A percentile compares a stretch with the other conserved stretches of the same genome.
Conservation (phyloP, 2,113 vertebrate species). For the Microtus richardsoni region DNA sequence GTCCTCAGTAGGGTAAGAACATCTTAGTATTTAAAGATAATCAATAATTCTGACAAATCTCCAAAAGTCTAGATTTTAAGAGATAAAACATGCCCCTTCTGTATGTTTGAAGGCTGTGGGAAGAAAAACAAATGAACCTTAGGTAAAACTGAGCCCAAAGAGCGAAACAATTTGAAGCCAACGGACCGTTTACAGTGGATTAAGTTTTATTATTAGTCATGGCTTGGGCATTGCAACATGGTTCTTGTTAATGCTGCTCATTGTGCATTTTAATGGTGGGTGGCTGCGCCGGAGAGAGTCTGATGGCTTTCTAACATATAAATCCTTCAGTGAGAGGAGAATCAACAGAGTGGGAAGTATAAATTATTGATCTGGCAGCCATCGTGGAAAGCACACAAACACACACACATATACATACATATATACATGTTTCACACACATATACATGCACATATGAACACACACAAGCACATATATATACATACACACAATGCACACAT, state of each 20-base stretch:
- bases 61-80: background rate
- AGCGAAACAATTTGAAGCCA: background rate
- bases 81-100: background rate
- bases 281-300: background rate
- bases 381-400: background rate
- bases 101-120: background rate
- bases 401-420: no score
- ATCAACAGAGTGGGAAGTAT: background rate
- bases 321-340: background rate
- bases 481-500: background rate
- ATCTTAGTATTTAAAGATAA: background rate
- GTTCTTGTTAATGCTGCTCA: background rate
- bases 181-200: background rate
- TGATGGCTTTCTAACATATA: background rate
- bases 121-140: background rate
- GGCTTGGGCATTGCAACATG: background rate
- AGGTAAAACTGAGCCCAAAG: background rate
- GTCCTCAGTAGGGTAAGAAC: no score
- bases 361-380: background rate
- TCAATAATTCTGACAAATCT: background rate
- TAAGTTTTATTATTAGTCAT: background rate
- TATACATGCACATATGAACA: background rate
- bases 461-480: background rate
- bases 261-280: background rate
- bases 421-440: no score